Conservation (phyloP, 2,888 invertebrate species). For the Himalopsyche tibetana region DNA sequence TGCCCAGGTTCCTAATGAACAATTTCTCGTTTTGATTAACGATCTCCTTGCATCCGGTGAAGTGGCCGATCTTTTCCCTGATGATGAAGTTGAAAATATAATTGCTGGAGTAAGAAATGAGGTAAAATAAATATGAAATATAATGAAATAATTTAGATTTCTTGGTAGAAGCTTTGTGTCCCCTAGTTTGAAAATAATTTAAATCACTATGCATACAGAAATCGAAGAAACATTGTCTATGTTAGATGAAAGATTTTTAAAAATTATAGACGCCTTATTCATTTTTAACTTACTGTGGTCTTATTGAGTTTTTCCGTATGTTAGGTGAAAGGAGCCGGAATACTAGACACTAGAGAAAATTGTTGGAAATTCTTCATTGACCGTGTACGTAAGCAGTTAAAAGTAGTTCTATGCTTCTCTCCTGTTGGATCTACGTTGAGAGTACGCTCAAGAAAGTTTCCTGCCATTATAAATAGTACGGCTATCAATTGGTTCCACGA, state of each 20-base stretch:
- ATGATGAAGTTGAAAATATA: conserved; percentile 97
- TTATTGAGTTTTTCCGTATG: background rate
- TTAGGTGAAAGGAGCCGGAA: conserved; percentile 88
- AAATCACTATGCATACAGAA: no score
- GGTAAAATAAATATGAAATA: conserved; percentile 71
- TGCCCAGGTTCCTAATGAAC: conserved; percentile 96
- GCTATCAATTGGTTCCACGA: conserved; percentile 99
- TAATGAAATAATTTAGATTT: background rate
- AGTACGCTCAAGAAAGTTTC: conserved; percentile 95
- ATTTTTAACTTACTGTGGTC: no score
- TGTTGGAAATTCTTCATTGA: conserved; percentile 99
- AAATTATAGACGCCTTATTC: no score
- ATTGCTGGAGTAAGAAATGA: conserved; percentile 90
- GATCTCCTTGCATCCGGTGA: conserved; percentile 97
- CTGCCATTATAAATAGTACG: conserved; percentile 96
- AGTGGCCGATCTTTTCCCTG: conserved; percentile 95
- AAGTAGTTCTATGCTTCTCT: conserved; percentile 97
- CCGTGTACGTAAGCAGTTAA: conserved; percentile 90
- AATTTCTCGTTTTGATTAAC: conserved; percentile 95
- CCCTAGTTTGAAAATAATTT: no score
- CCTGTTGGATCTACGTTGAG: conserved; percentile 96
- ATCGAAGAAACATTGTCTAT: no score
- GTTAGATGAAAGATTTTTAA: no score
- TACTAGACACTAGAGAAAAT: conserved; percentile 94
- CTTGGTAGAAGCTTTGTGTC: no score